Percentiles rank a stretch among this genome's conserved stretches.
Evolutionary conservation across 1,140 invertebrate species (phyloP).

Genomic region (Reticulitermes speratus): DNA sequence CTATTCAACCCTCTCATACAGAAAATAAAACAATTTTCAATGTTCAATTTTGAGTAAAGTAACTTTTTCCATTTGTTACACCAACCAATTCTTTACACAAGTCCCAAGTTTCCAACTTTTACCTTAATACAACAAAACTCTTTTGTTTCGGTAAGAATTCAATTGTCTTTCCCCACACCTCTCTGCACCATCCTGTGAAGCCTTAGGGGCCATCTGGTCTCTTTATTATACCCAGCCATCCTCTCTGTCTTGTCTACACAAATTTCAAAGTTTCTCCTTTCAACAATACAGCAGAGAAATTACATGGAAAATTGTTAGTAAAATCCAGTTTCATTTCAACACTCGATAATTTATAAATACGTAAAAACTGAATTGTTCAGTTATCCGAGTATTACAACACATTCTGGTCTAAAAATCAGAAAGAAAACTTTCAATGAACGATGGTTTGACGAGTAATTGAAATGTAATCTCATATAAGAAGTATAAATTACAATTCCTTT

Average conservation of each 20-base stretch:
- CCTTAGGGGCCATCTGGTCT: neutral
- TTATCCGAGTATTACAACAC: too few relatives aligned
- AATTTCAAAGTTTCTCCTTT: neutral
- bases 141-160: slow-evolving; percentile 32
- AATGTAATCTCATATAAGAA: too few relatives aligned
- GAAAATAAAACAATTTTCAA: neutral
- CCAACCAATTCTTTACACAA: slow-evolving; percentile 4
- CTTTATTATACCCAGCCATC: neutral
- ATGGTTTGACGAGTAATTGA: too few relatives aligned
- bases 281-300: neutral
- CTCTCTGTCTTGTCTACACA: neutral
- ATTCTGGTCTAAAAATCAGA: too few relatives aligned
- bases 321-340: neutral
- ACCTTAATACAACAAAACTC: slow-evolving; percentile 35
- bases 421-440: too few relatives aligned
- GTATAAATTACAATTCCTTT: too few relatives aligned
- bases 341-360: too few relatives aligned
- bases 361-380: too few relatives aligned
- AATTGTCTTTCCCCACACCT: slow-evolving; percentile 29
- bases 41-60: neutral
- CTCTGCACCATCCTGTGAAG: neutral
- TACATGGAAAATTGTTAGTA: neutral
- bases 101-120: slow-evolving; percentile 14
- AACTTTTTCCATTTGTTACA: slow-evolving; percentile 15
- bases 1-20: neutral